Evolutionary conservation across 2,797 vertebrate species (phyloP).

Genomic region (Phoeniculus purpureus): DNA sequence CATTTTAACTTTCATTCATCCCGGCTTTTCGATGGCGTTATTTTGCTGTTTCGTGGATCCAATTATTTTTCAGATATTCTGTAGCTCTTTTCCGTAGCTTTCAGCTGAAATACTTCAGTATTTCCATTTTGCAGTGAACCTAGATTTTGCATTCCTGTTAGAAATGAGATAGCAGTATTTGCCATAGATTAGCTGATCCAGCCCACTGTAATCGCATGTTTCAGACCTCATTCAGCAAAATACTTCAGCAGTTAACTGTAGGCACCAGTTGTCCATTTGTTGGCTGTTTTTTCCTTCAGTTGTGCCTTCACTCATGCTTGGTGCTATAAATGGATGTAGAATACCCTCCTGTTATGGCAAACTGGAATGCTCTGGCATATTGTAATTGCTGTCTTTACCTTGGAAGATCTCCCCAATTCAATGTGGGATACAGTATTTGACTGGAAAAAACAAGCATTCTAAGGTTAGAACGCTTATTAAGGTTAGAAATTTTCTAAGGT

Average conservation of each 20-base stretch:
- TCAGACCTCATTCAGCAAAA: constrained; percentile 17
- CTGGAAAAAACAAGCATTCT: not conserved
- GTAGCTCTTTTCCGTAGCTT: constrained; percentile 27
- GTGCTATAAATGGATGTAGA: not conserved
- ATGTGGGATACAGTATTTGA: not conserved
- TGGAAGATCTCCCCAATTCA: not conserved
- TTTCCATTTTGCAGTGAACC: constrained; percentile 20
- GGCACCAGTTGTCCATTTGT: not conserved
- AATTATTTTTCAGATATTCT: constrained; percentile 37
- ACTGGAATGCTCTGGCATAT: constrained; percentile 8
- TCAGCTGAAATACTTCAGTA: constrained; percentile 16
- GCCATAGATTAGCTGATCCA: not conserved
- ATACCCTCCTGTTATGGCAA: not conserved
- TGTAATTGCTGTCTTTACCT: not conserved
- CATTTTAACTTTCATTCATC: constrained; percentile 37
- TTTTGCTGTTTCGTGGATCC: constrained; percentile 14
- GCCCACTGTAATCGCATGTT: not conserved
- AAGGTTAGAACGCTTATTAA: no score
- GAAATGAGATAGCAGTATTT: constrained; percentile 33
- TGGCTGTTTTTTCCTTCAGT: not conserved
- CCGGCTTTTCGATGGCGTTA: not conserved
- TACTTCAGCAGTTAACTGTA: constrained; percentile 13
- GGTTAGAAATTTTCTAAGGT: not conserved
- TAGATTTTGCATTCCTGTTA: constrained; percentile 15
- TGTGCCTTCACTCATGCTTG: not conserved